Evolutionary conservation across 64 coral and sea anemone genomes (phyloP), one percentile per base, ranked within the genome.

Genomic region (Pocillopora damicornis): DNA sequence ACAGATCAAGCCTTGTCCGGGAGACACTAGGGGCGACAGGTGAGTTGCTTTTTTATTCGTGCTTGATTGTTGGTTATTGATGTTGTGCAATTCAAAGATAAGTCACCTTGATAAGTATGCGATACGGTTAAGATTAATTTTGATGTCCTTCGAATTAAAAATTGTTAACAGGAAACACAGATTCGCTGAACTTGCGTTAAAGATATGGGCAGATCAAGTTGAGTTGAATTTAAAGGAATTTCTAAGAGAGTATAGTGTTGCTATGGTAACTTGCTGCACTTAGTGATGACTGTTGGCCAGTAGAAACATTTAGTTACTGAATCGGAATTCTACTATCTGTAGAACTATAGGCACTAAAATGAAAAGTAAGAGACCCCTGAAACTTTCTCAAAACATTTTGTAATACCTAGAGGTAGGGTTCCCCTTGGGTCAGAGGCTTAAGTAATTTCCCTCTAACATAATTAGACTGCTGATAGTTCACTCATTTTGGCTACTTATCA

Each of bases 21-120:
- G 79, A 65, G 79, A 82, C 61, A 82, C 79, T 4, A 82, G 79
- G 61, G 79, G 79, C 9, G 79, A 82, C 79, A 82, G 61, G 79
- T 82, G 4, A 66, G 79, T 18, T 82, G 8, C 63, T 15, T 66
- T 4, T 16, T 66, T 63, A 63, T 63, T 63, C 12, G 2, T 18
- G 17, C 62, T 11, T 11, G 2, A 2, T 7, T 63, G 7, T 51
- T 51, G 42, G 2, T 23, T 59, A 9, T 51, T 79, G 14, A 1
- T n/a, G 23, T 59, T 79, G 35, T 12, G 15, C 22, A 77, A 0
- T 60, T 11, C 26, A 25, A 30, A 57, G 26, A 30, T 20, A 60
- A 30, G 30, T 4, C 12, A 15, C 1, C 13, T 11, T 76, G 30
- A 37, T 38, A 37, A 73, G 2, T 73, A 51, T 51, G 42, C 42